Base-by-base conservation (phyloP, 2,888 invertebrate species). In the Rotaria magnacalcarata region DNA sequence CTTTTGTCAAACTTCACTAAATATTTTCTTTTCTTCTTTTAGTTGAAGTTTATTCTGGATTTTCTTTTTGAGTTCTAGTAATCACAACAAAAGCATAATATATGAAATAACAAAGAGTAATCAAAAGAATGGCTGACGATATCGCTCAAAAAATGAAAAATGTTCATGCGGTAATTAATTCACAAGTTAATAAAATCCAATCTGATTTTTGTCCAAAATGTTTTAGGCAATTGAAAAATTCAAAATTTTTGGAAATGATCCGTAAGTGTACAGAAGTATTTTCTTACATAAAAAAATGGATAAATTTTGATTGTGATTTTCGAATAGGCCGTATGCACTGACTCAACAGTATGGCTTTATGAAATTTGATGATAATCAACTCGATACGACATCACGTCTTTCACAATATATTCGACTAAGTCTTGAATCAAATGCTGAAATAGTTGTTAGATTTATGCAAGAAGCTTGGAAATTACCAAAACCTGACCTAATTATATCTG, bases 401-500 rank as follows among this genome's bases (percentile, higher is more conserved):
- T 80, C 80, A 24, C 24, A 80, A 47, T 47, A 80, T 80, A 47
- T 80, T 1, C 80, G 80, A 14, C 47, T 80, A 24, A n/a, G 11
- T n/a, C 80, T 47, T n/a, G 11, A 80, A 0, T 47, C n/a, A 47
- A 21, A n/a, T 47, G n/a, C 43, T n/a, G 80, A 47, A 24, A n/a
- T 11, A n/a, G 80, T 80, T 47, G 47, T 80, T 1, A 21, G n/a
- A 80, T 80, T 80, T 47, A 80, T 80, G 80, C 7, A 14, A 80
- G 2, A 47, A 47, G 80, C n/a, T n/a, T 80, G 80, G 80, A 0
- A 24, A 47, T 47, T 80, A 47, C 24, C 24, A 6, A n/a, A n/a
- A n/a, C 80, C 80, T 47, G 80, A 80, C 14, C 47, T 80, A 47
- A 80, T 80, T 14, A 80, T 80, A n/a, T 47, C 80, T 47, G 47